Conservation (phyloP, 1,140 invertebrate genomes). For the Idris sp. region DNA sequence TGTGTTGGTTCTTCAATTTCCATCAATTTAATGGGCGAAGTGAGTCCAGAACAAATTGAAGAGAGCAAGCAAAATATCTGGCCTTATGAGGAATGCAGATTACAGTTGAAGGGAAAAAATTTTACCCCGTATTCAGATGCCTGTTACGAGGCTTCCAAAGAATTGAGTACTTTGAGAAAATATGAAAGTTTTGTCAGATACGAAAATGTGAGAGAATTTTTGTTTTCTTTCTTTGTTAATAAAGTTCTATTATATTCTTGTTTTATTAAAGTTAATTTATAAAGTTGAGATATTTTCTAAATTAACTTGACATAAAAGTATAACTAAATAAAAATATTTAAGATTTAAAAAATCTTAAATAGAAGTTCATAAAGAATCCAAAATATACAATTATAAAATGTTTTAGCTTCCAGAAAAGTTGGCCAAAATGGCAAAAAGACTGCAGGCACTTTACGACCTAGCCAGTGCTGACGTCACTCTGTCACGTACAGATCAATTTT, state of each 20-base stretch:
- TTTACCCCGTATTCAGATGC: constrained; percentile 70
- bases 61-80: constrained; percentile 66
- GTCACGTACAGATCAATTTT: constrained; percentile 57
- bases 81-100: constrained; percentile 71
- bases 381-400: not conserved
- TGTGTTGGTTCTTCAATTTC: constrained; percentile 70
- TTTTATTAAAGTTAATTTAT: too few species aligned
- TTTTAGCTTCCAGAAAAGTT: constrained; percentile 69
- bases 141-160: constrained; percentile 73
- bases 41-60: constrained; percentile 67
- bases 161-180: constrained; percentile 73
- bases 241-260: too few species aligned
- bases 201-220: constrained; percentile 68
- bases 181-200: constrained; percentile 68
- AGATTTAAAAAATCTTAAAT: too few species aligned
- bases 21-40: constrained; percentile 69
- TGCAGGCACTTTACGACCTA: constrained; percentile 69
- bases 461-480: constrained; percentile 64
- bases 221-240: too few species aligned
- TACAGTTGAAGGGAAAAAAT: constrained; percentile 62
- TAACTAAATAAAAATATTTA: too few species aligned
- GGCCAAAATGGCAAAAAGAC: constrained; percentile 61
- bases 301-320: too few species aligned
- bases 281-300: too few species aligned
- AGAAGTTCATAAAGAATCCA: not conserved